Evolutionary conservation across 2,888 invertebrate species (phyloP).

Genomic region (Lasius platythorax): DNA sequence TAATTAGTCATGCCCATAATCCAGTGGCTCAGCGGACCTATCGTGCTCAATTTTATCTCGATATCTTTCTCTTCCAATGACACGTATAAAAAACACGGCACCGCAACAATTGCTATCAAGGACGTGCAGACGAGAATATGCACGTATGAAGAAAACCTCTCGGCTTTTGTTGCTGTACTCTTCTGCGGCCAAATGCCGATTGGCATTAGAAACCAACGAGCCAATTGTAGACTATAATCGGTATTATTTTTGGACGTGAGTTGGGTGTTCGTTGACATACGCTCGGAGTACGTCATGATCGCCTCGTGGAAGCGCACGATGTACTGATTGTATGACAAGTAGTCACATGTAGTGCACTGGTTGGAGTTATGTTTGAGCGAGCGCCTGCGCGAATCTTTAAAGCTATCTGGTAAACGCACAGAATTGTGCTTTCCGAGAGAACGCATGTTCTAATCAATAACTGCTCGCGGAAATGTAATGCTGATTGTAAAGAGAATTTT

Average conservation of each 20-base stretch:
- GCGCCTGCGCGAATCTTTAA: slow-evolving; percentile 45
- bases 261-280: neutral
- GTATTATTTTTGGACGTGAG: slow-evolving; percentile 9
- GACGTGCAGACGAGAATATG: neutral
- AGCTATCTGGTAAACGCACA: neutral
- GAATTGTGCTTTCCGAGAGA: neutral
- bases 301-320: slow-evolving; percentile 2
- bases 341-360: neutral
- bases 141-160: neutral
- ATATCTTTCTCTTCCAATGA: slow-evolving; percentile 68
- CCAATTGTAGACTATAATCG: slow-evolving; percentile 71
- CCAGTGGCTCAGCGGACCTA: slow-evolving; percentile 72
- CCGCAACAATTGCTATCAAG: slow-evolving; percentile 60
- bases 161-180: neutral
- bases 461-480: neutral
- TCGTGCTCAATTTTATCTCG: slow-evolving; percentile 61
- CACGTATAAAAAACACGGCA: slow-evolving; percentile 67
- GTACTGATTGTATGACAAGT: slow-evolving; percentile 6
- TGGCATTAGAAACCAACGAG: slow-evolving; percentile 73
- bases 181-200: slow-evolving; percentile 74
- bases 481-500: neutral
- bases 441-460: slow-evolving; percentile 30
- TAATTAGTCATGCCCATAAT: slow-evolving; percentile 74
- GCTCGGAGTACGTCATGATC: slow-evolving; percentile 28
- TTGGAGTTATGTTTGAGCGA: neutral